phyloP scores from a whole-genome alignment of 2,797 vertebrate species.

The Cetoscarus ocellatus region DNA sequence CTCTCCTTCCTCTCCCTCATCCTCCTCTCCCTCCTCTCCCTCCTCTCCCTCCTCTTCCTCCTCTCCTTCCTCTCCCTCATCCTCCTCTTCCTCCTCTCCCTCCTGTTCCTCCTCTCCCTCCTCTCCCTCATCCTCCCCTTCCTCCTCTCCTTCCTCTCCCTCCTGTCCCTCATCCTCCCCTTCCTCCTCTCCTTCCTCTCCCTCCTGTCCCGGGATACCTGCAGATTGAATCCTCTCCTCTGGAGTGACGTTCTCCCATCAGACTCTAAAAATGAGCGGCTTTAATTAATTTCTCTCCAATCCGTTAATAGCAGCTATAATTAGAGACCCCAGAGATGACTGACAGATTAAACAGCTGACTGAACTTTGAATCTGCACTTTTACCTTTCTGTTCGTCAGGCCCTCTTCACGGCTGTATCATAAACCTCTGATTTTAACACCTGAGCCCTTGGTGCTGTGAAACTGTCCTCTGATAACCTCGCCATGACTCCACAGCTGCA shows the following conservation, averaged over 20 bases:
- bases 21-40: too few species aligned
- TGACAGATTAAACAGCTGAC: constrained; percentile 65
- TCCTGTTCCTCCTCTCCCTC: too few species aligned
- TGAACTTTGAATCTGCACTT: constrained; percentile 51
- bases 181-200: background rate
- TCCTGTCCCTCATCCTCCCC: background rate
- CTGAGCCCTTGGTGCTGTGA: too few species aligned
- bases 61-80: too few species aligned
- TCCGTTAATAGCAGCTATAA: constrained; percentile 79
- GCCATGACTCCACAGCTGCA: too few species aligned
- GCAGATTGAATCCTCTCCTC: constrained; percentile 60
- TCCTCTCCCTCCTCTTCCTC: background rate
- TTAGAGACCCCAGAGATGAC: constrained; percentile 67
- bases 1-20: too few species aligned
- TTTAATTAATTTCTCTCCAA: constrained; percentile 76
- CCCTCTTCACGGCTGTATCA: too few species aligned
- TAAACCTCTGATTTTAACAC: too few species aligned
- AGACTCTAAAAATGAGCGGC: constrained; percentile 62
- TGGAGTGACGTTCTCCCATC: constrained; percentile 60
- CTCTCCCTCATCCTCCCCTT: too few species aligned
- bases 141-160: background rate
- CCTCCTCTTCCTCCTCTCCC: background rate
- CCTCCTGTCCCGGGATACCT: constrained; percentile 8
- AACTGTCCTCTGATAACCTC: too few species aligned
- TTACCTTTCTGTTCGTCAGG: constrained; percentile 35